phyloP scores from a whole-genome alignment of 2,113 vertebrate species.

The Ascaphus truei region DNA sequence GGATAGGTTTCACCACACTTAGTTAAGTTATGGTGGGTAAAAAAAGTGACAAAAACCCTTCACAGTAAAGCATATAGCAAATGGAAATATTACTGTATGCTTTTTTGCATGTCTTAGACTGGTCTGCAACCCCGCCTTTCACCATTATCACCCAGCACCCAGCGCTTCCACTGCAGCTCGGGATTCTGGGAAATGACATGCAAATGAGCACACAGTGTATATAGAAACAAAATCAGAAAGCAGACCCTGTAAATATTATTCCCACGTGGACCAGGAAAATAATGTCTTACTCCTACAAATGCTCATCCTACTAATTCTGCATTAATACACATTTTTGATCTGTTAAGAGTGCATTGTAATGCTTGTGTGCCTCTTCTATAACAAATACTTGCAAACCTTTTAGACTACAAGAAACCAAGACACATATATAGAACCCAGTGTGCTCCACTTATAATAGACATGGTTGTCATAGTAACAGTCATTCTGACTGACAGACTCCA shows the following conservation, averaged over 20 bases:
- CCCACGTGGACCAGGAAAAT: neutral
- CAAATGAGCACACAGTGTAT: too few relatives aligned
- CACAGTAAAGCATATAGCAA: too few relatives aligned
- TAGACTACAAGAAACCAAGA: slow-evolving; percentile 5
- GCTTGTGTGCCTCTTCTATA: neutral
- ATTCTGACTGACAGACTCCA: slow-evolving; percentile 19
- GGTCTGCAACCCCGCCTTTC: too few relatives aligned
- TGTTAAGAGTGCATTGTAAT: neutral
- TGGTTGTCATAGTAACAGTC: slow-evolving; percentile 6
- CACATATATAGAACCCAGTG: neutral
- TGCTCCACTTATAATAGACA: slow-evolving; percentile 16
- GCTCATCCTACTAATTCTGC: neutral
- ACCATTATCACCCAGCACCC: too few relatives aligned
- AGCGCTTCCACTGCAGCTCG: too few relatives aligned
- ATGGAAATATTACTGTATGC: too few relatives aligned
- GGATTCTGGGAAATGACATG: too few relatives aligned
- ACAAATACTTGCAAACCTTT: neutral
- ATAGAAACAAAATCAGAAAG: neutral
- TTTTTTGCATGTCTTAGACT: too few relatives aligned
- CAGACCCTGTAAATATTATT: slow-evolving; percentile 1
- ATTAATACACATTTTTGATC: neutral
- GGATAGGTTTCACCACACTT: too few relatives aligned
- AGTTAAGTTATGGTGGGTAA: too few relatives aligned
- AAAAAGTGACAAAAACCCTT: too few relatives aligned
- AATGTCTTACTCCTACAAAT: neutral